Conservation (phyloP, 2,113 vertebrate species). For the Colaptes auratus region DNA sequence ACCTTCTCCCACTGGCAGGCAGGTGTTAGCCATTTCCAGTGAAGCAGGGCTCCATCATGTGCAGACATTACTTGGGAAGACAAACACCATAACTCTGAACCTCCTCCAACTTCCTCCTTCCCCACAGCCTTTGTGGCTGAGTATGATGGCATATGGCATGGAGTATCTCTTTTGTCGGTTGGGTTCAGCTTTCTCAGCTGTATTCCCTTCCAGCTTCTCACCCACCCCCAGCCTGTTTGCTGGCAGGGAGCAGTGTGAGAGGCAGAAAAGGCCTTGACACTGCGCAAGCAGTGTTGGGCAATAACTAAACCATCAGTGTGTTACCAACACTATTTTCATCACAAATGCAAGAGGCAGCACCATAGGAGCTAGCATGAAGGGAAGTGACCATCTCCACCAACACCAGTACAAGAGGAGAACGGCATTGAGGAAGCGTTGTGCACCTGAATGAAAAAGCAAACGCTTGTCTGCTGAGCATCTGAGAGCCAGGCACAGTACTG, state of each 20-base stretch:
- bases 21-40: not conserved
- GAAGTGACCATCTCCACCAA: not conserved
- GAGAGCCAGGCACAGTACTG: not conserved
- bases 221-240: not conserved
- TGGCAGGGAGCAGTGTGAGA: not conserved
- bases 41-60: not conserved
- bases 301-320: not conserved
- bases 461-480: not conserved
- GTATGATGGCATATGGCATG: rapidly evolving
- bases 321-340: not conserved
- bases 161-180: not conserved
- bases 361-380: not conserved
- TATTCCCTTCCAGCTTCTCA: not conserved
- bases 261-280: not conserved
- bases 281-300: not conserved
- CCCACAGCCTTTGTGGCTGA: not conserved
- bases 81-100: not conserved
- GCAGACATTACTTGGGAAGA: rapidly evolving
- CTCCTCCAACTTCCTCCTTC: not conserved
- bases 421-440: not conserved
- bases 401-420: not conserved
- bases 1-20: not conserved
- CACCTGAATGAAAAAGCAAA: not conserved
- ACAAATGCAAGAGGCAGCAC: not conserved
- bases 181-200: not conserved